Base-by-base conservation (phyloP, 1,140 invertebrate genomes). In the Drosophila tani region DNA sequence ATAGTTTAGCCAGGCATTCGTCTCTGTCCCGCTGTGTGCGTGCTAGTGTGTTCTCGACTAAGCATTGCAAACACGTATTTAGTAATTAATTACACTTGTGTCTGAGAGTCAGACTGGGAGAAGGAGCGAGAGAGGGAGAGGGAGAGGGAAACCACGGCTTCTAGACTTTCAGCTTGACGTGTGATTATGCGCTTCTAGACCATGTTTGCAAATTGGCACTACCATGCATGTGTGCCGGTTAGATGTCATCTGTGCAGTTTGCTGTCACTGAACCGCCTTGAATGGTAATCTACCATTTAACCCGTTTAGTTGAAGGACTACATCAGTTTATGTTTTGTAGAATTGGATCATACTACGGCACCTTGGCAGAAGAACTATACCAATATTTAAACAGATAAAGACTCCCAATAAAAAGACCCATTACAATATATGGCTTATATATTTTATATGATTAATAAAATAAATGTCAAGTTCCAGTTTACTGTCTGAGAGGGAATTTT, bases 71-170 rank as follows among this genome's bases (percentile, higher is more conserved):
- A 82, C 79, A 90, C 65, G 81, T 90, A 79, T 75, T 85, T 77
- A 79, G 85, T 76, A 90, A 90, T 90, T 90, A 90, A 90, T 90
- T 90, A 85, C 82, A 85, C 66, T 88, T 81, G 74, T 66, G 64
- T 49, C 74, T 69, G 49, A 47, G 56, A 67, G 45, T 46, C 38
- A 17, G 32, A 46, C 45, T 9, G 38, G 32, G 32, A 4, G 38
- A 14, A 19, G 1, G 38, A 14, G 24, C 1, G 9, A n/a, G 32
- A 8, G 17, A 24, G 53, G 19, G 32, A 8, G 17, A 24, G 53
- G 65, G 5, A 50, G 59, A 5, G 12, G 21, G 35, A 58, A 11
- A 46, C 56, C 35, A 51, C 46, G 64, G 63, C 79, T 65, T 67
- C 66, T 71, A 76, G 82, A 58, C 69, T 59, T 68, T 77, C 40